Base-by-base conservation (phyloP, 2,113 vertebrate species). In the Semicossyphus pulcher region DNA sequence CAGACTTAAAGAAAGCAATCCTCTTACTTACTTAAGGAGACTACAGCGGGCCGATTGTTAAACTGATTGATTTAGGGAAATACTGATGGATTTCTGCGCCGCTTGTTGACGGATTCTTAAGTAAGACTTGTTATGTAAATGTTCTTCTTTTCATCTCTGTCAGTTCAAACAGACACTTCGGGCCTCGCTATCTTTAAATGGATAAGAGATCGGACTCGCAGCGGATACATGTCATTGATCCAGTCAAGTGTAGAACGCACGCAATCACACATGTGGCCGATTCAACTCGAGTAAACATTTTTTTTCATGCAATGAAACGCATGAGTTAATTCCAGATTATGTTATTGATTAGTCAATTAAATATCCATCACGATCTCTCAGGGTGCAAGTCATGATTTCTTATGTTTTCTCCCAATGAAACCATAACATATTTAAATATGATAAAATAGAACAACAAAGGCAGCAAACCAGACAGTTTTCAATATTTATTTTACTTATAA, bases 1-100 rank as follows among this genome's bases (percentile, higher is more conserved):
- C 78, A 76, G 86, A 91, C 86, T 91, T 86, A 89, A 91, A 88
- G 79, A 77, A 92, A 80, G 66, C 86, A 89, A 92, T 90, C 91
- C 91, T 91, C 86, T 91, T 91, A 91, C 84, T 88, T 83, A 88
- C 89, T 91, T 85, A 85, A 81, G 74, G 66, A 74, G 63, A 85
- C 85, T 76, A 78, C 80, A 65, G 80, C 68, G 74, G 45, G 78
- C 44, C 72, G 42, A 57, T 64, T 72, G 81, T 83, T 10, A 75
- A 78, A 90, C 91, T 90, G 86, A 91, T 92, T 92, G 76, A 89
- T 92, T 90, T 84, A 56, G 76, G 63, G 72, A 87, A 81, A 86
- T 72, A 84, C 81, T 81, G 85, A 83, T 59, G 54, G 86, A 80
- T 86, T 83, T 76, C 29, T 63, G 44, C 11, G 18, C 14, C 61